Conservation (phyloP, 2,113 vertebrate species). For the Saimiri boliviensis region DNA sequence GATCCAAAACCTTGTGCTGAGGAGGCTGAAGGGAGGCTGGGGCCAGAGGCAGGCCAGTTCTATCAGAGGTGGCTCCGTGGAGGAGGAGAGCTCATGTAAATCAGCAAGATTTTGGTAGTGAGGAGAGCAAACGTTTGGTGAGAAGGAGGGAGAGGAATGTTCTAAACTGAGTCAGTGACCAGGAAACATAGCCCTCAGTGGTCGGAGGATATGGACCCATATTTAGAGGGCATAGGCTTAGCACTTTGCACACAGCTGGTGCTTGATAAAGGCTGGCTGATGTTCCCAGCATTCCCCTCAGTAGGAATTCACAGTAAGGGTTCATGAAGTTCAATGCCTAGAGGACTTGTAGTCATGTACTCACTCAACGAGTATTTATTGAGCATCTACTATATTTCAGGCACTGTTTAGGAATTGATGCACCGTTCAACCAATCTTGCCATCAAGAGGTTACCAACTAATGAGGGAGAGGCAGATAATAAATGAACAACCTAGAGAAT, state of each 20-base stretch:
- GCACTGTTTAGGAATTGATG: background rate
- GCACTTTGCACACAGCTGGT: background rate
- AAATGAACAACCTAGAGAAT: background rate
- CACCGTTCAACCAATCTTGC: background rate
- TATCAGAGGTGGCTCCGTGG: background rate
- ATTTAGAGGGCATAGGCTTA: background rate
- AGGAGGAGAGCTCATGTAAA: background rate
- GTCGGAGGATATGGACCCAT: background rate
- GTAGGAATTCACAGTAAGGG: background rate
- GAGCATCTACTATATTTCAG: background rate
- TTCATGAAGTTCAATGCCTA: background rate
- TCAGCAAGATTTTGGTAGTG: background rate
- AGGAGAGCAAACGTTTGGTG: background rate
- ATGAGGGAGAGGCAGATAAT: no score
- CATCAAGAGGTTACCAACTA: no score
- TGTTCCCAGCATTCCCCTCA: background rate
- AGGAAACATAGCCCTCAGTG: background rate
- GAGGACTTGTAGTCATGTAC: background rate
- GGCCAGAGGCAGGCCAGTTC: background rate
- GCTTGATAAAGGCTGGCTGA: background rate
- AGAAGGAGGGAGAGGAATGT: background rate
- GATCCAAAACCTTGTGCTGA: background rate
- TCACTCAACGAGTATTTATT: background rate
- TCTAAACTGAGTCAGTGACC: background rate
- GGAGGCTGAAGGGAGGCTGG: background rate